Evolutionary conservation across 2,888 invertebrate genomes (phyloP).

Genomic region (Nymphalis urticae): DNA sequence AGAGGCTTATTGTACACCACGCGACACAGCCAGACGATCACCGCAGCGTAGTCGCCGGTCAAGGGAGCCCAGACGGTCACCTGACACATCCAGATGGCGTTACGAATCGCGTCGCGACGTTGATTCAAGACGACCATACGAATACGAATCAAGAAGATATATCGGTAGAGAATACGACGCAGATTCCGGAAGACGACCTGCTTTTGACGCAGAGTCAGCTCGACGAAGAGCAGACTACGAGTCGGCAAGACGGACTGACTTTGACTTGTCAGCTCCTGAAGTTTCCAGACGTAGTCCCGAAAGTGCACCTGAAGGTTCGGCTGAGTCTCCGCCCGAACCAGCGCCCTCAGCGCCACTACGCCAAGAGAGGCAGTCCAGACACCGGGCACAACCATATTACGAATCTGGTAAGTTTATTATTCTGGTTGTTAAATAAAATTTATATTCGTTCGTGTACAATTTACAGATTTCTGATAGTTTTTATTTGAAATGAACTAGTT

Average conservation of each 20-base stretch:
- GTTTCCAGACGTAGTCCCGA: slow-evolving; percentile 71
- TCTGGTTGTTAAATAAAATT: no score
- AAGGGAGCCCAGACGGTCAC: slow-evolving; percentile 69
- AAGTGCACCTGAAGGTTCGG: slow-evolving; percentile 74
- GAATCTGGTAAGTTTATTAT: slow-evolving; percentile 67
- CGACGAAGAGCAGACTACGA: slow-evolving; percentile 75
- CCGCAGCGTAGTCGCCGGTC: slow-evolving; percentile 74
- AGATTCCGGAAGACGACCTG: slow-evolving; percentile 67
- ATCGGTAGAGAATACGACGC: slow-evolving; percentile 68
- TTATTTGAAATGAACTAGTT: no score
- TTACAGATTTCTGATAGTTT: no score
- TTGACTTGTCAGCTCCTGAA: slow-evolving; percentile 73
- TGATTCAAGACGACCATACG: slow-evolving; percentile 73
- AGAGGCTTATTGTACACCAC: slow-evolving; percentile 88
- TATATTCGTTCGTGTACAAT: no score
- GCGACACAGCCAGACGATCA: slow-evolving; percentile 82
- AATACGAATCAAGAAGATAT: slow-evolving; percentile 62
- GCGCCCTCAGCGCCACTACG: slow-evolving; percentile 73
- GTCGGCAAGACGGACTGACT: slow-evolving; percentile 74
- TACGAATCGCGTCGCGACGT: slow-evolving; percentile 75
- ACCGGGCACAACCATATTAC: slow-evolving; percentile 74
- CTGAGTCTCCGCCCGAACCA: slow-evolving; percentile 76
- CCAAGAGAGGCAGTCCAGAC: slow-evolving; percentile 66
- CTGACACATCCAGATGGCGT: slow-evolving; percentile 73
- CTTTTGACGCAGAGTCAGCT: slow-evolving; percentile 72